Evolutionary conservation across 2,113 vertebrate species (phyloP).

Genomic region (Gymnarchus niloticus): DNA sequence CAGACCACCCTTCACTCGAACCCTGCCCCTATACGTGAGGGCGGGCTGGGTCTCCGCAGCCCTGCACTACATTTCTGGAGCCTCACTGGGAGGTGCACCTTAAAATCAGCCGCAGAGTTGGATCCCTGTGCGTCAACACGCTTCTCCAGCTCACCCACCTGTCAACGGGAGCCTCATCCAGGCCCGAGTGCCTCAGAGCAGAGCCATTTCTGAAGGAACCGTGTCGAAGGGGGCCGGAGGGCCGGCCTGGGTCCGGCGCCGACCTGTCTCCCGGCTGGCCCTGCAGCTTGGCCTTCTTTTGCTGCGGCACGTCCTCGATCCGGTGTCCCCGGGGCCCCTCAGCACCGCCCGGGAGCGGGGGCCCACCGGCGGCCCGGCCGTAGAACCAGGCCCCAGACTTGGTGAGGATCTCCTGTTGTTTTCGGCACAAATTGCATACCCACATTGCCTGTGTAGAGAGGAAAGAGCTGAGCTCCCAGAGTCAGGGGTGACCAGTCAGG

Average conservation of each 20-base stretch:
- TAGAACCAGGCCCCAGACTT: constrained; percentile 88
- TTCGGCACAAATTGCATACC: constrained; percentile 97
- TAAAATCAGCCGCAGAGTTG: neutral
- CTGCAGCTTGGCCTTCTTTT: constrained; percentile 93
- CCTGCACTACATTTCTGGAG: neutral
- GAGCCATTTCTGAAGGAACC: constrained; percentile 73
- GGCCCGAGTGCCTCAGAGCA: constrained; percentile 60
- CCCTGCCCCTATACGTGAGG: neutral
- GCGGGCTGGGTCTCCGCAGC: neutral
- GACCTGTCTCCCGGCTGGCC: constrained; percentile 74
- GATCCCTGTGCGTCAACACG: neutral
- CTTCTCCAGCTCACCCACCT: constrained; percentile 30
- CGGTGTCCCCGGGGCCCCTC: constrained; percentile 57
- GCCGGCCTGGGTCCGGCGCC: constrained; percentile 76
- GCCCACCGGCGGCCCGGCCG: constrained; percentile 66
- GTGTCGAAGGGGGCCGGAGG: constrained; percentile 76
- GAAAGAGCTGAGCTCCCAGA: constrained; percentile 39
- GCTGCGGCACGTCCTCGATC: constrained; percentile 79
- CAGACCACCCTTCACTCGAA: neutral
- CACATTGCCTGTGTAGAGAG: constrained; percentile 81
- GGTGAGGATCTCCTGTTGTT: constrained; percentile 95
- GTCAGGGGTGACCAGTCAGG: neutral
- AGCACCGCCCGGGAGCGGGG: constrained; percentile 55
- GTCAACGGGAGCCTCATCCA: constrained; percentile 29
- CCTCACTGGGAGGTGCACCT: neutral